phyloP scores from a whole-genome alignment of 1,140 invertebrate species.

The Lasioglossum baleicum region DNA sequence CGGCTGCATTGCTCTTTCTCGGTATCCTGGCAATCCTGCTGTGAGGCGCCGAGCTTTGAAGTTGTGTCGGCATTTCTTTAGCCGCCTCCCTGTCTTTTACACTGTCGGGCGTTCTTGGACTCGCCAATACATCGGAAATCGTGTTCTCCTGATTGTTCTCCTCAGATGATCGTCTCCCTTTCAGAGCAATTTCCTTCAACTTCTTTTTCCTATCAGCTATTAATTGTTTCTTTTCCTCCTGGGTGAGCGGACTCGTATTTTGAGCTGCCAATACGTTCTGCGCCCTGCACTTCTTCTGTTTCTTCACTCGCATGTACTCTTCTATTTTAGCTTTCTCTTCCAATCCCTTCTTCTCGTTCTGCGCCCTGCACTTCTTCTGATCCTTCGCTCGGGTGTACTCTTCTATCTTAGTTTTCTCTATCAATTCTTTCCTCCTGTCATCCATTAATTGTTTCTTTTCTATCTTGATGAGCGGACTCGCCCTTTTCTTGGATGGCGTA shows the following conservation, averaged over 20 bases:
- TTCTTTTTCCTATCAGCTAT: slow-evolving; percentile 57
- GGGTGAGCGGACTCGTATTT: slow-evolving; percentile 33
- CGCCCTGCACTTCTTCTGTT: too few species aligned
- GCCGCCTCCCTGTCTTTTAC: neutral
- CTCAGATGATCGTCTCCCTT: slow-evolving; percentile 28
- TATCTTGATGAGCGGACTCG: too few species aligned
- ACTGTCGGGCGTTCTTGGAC: neutral
- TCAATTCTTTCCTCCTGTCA: too few species aligned
- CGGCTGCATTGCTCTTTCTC: neutral
- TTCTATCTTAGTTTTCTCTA: too few species aligned
- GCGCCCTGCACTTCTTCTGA: too few species aligned
- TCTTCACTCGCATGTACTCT: too few species aligned
- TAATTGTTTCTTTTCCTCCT: slow-evolving; percentile 55
- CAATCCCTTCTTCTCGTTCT: too few species aligned
- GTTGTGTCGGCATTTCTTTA: slow-evolving; percentile 1
- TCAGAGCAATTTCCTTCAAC: slow-evolving; percentile 59
- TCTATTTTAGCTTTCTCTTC: too few species aligned
- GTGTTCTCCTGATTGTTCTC: slow-evolving; percentile 26
- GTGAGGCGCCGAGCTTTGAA: neutral
- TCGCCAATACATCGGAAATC: slow-evolving; percentile 2
- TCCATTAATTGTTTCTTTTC: too few species aligned
- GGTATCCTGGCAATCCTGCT: slow-evolving; percentile 18
- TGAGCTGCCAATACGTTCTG: too few species aligned
- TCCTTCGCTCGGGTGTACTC: too few species aligned
- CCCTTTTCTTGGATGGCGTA: neutral